Evolutionary conservation across 2,797 vertebrate genomes (phyloP).

Genomic region (Sebastes vulpes): DNA sequence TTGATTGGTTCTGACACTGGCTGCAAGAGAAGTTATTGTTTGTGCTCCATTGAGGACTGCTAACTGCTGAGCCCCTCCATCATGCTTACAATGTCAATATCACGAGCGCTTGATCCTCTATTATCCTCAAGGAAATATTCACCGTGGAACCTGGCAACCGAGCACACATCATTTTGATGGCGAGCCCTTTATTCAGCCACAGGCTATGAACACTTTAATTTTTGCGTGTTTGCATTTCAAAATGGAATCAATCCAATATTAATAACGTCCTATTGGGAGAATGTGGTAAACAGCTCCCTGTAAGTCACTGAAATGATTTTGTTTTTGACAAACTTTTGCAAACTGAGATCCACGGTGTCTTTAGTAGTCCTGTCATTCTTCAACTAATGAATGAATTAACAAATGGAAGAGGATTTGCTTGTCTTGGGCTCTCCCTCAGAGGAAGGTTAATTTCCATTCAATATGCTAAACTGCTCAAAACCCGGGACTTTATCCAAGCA

Average conservation of each 20-base stretch:
- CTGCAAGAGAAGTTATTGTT: conserved; percentile 49
- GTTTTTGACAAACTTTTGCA: conserved; percentile 43
- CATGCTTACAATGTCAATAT: conserved; percentile 57
- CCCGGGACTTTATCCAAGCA: conserved; percentile 62
- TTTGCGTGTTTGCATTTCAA: conserved; percentile 45
- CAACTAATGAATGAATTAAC: conserved; percentile 74
- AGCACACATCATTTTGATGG: conserved; percentile 24
- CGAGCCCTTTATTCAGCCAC: conserved; percentile 23
- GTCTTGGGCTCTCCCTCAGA: conserved; percentile 58
- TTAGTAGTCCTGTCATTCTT: conserved; percentile 54
- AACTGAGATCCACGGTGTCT: conserved; percentile 14
- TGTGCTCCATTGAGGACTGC: conserved; percentile 32
- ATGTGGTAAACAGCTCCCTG: conserved; percentile 1
- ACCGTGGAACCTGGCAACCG: conserved; percentile 21
- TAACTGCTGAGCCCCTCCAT: conserved; percentile 52
- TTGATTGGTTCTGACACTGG: conserved; percentile 51
- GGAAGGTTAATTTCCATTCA: conserved; percentile 82
- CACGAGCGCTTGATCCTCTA: conserved; percentile 31
- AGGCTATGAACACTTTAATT: conserved; percentile 29
- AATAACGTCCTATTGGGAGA: conserved; percentile 13
- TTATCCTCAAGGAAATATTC: conserved; percentile 53
- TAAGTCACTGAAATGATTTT: conserved; percentile 18
- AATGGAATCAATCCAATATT: conserved; percentile 57
- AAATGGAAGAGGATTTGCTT: conserved; percentile 76
- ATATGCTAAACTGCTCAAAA: conserved; percentile 79